Conservation (phyloP, 2,888 invertebrate species). For the Mystacides longicornis region DNA sequence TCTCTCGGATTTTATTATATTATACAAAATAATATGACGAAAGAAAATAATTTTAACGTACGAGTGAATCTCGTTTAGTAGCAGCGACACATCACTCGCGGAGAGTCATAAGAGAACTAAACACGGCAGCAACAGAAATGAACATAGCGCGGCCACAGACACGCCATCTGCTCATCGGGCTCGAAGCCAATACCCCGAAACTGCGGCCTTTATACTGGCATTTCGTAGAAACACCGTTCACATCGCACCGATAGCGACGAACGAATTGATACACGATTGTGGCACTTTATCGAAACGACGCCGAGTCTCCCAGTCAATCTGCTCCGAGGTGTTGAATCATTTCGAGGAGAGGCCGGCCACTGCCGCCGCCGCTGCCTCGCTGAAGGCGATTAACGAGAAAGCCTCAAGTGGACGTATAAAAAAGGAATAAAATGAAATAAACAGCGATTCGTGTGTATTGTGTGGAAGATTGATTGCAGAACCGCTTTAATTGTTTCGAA, state of each 20-base stretch:
- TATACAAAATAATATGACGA: too few species aligned
- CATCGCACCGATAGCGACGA: neutral
- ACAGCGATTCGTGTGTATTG: neutral
- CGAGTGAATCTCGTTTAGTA: neutral
- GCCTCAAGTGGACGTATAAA: neutral
- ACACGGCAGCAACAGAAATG: neutral
- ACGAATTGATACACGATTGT: conserved; percentile 3
- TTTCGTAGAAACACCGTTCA: conserved; percentile 14
- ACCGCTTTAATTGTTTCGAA: neutral
- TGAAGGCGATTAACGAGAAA: neutral
- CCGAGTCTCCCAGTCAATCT: neutral
- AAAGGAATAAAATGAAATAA: neutral
- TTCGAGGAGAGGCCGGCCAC: too few species aligned
- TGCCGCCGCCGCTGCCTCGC: too few species aligned
- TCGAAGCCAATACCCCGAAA: conserved; percentile 17
- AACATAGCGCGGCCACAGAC: conserved; percentile 3
- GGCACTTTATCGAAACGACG: conserved; percentile 6
- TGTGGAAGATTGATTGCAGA: neutral
- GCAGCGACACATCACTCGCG: neutral
- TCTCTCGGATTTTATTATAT: too few species aligned
- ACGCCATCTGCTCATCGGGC: conserved; percentile 15
- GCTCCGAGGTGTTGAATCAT: neutral
- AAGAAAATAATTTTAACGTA: neutral
- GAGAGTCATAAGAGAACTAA: conserved; percentile 10
- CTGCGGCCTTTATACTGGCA: conserved; percentile 18